Base-by-base conservation (phyloP, 2,797 vertebrate species). In the Sylvilagus floridanus region DNA sequence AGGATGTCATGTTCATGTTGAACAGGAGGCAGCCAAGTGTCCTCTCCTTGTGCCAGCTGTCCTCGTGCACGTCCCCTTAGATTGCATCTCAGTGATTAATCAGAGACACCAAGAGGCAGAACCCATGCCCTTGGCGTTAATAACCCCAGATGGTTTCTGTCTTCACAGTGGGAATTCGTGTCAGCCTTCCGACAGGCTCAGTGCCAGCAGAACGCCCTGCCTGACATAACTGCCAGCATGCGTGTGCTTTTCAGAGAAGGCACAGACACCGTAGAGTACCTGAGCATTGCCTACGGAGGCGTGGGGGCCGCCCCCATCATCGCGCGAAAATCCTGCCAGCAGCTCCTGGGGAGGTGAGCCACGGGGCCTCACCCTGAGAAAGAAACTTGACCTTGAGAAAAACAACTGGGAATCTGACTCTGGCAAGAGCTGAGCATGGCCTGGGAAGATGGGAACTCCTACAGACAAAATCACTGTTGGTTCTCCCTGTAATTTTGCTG, bases 121-220 rank as follows among this genome's bases (percentile, higher is more conserved):
- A 54, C 68, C 21, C n/a, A 4, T 0, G 1, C 42, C 76, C 57
- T 83, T 17, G 4, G 22, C 76, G 62, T 57, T 37, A 16, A 57
- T 81, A 57, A 50, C n/a, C 22, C 62, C 24, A 24, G 26, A 11
- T 22, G 71, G 17, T 42, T 95, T 83, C 62, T 95, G 81, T 91
- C 88, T 84, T 68, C 96, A 35, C 98, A 99, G 99, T 98, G 98
- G 82, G 99, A 99, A 97, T 98, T 99, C 77, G 97, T 99, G 4
- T 98, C 98, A 50, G 98, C 98, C 16, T 99, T 99, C 97, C 98
- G 99, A 54, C 99, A 99, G 94, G 99, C 99, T 28, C 98, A 99
- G 0, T 98, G 99, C 65, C 98, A 97, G 47, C 98, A 99, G 96
- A 98, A 98, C 22, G 98, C 99, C 13, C 98, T 99, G 63, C 96